Evolutionary conservation across 2,888 invertebrate species (phyloP).

Genomic region (Brachycybe producta): DNA sequence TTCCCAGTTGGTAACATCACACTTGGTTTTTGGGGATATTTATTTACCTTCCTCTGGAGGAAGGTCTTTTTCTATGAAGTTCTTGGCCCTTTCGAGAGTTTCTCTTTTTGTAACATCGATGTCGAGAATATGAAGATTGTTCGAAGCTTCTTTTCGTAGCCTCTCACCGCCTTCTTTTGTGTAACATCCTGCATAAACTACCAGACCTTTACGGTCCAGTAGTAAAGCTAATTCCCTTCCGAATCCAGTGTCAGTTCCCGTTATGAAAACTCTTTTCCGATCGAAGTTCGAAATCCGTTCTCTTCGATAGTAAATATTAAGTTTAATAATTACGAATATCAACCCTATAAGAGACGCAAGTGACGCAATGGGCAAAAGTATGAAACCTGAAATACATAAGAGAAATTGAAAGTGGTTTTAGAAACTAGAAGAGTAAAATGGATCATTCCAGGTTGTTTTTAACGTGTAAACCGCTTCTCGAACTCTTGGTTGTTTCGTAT

Average conservation of each 20-base stretch:
- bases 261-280: conserved; percentile 10
- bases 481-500: no score
- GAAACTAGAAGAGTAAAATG: no score
- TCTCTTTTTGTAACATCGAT: conserved; percentile 1
- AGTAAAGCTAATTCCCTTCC: conserved; percentile 1
- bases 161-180: conserved; percentile 2
- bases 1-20: no score
- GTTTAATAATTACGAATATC: no score
- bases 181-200: conserved; percentile 14
- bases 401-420: no score
- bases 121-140: neutral
- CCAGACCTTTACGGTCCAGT: conserved; percentile 7
- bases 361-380: no score
- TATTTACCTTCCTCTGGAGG: neutral
- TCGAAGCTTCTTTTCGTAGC: neutral
- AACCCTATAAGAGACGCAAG: no score
- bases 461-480: no score
- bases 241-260: conserved; percentile 13
- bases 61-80: conserved; percentile 3
- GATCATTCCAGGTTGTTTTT: no score
- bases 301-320: neutral
- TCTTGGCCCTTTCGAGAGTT: neutral
- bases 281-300: neutral
- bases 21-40: no score
- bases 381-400: no score